A percentile compares a stretch with the other conserved stretches of the same genome.
Conservation (phyloP, 2,888 invertebrate species). For the Mantis religiosa region DNA sequence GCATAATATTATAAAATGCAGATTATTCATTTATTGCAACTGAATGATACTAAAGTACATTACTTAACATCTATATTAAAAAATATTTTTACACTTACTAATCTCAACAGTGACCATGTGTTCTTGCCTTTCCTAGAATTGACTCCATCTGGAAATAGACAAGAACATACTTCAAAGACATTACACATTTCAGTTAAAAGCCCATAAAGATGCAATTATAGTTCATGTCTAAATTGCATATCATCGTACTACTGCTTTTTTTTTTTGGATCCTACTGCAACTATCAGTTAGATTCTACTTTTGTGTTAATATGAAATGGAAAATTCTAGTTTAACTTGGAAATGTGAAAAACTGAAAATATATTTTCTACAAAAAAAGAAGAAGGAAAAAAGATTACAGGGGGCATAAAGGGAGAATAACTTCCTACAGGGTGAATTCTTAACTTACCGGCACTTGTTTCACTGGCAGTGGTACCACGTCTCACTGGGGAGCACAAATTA, state of each 20-base stretch:
- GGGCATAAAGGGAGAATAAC: neutral
- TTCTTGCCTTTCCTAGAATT: slow-evolving; percentile 43
- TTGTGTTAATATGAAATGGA: neutral
- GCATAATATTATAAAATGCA: no score
- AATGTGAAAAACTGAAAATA: neutral
- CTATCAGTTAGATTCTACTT: neutral
- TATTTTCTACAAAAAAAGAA: neutral
- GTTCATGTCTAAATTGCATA: neutral
- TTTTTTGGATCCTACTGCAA: neutral
- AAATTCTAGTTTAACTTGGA: neutral
- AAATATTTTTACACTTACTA: slow-evolving; percentile 39
- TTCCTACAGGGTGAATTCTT: neutral
- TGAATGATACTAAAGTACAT: no score
- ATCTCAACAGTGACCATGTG: slow-evolving; percentile 46
- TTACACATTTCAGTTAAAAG: slow-evolving; percentile 24
- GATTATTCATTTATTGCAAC: no score
- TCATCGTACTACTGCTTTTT: neutral
- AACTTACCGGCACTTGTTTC: neutral
- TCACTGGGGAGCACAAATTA: neutral
- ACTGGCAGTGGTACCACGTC: neutral
- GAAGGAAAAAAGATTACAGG: neutral
- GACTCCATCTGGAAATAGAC: slow-evolving; percentile 39
- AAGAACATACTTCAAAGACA: slow-evolving; percentile 32
- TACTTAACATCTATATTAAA: no score
- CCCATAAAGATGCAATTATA: neutral